Conservation (phyloP, 2,113 vertebrate species). For the Porphyrio hochstetteri region DNA sequence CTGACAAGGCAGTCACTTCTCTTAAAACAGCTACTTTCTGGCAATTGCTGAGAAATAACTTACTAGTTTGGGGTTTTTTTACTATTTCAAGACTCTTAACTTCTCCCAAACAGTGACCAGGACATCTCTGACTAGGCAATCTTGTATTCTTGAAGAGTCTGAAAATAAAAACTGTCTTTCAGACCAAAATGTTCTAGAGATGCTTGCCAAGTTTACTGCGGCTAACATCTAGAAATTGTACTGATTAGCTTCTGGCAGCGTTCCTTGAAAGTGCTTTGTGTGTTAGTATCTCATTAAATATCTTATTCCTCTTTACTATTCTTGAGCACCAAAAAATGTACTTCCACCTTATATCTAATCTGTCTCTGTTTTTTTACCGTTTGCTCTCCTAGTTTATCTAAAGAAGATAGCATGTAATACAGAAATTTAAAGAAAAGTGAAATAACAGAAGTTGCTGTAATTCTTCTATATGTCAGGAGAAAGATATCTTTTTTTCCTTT, state of each 20-base stretch:
- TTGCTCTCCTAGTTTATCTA: background rate
- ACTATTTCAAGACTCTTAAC: background rate
- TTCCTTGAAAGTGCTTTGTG: background rate
- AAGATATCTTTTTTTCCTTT: background rate
- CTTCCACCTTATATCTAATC: background rate
- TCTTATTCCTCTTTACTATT: background rate
- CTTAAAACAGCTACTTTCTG: slow-evolving; percentile 8
- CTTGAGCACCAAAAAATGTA: background rate
- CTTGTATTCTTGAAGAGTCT: background rate
- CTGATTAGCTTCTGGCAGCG: slow-evolving; percentile 12
- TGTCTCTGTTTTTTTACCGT: background rate
- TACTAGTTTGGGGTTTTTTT: background rate
- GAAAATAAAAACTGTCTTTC: background rate
- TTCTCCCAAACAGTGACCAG: background rate
- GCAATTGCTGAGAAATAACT: background rate
- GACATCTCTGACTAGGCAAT: background rate
- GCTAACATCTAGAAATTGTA: background rate
- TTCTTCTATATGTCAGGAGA: background rate
- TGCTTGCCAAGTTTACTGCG: slow-evolving; percentile 20
- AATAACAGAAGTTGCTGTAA: background rate
- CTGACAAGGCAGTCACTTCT: slow-evolving; percentile 33
- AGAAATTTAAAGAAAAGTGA: background rate
- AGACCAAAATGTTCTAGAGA: slow-evolving; percentile 19
- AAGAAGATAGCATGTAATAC: background rate
- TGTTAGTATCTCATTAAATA: background rate